A percentile compares a stretch with the other conserved stretches of the same genome.
Conservation (phyloP, 2,888 invertebrate genomes). For the Plagiodera versicolora region DNA sequence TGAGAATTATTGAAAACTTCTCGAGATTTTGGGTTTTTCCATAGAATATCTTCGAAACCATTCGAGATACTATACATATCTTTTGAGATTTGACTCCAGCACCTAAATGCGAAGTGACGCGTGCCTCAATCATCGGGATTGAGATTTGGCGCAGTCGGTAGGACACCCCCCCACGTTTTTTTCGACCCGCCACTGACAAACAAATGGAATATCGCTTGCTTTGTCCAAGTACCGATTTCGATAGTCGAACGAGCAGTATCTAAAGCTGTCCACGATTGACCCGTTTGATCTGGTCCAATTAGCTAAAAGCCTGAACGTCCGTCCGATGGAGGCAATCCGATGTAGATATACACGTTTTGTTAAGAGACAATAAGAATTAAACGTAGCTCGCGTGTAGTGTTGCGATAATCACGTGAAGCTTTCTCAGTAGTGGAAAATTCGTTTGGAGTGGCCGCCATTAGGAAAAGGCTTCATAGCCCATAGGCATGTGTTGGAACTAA, state of each 20-base stretch:
- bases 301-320: constrained; percentile 49
- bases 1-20: no score
- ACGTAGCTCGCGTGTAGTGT: constrained; percentile 37
- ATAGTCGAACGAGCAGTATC: constrained; percentile 42
- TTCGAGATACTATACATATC: no score
- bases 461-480: constrained; percentile 16
- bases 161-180: no score
- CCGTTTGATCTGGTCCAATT: constrained; percentile 51
- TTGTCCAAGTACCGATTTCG: constrained; percentile 24
- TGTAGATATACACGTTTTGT: constrained; percentile 52
- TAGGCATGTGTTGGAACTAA: constrained; percentile 6
- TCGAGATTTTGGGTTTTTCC: no score
- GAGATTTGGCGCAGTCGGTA: no score
- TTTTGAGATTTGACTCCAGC: no score
- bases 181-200: constrained; percentile 17
- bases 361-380: constrained; percentile 49
- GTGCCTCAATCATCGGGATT: no score
- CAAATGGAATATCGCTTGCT: constrained; percentile 23
- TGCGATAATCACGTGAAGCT: constrained; percentile 42
- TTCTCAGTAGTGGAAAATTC: constrained; percentile 45
- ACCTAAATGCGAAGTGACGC: no score
- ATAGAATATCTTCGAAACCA: no score
- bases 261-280: constrained; percentile 51
- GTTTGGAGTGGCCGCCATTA: constrained; percentile 40
- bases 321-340: constrained; percentile 49